These are phyloP conservation scores for Cordylochernes scorpioides DNA, from an alignment of 2,888 invertebrate species.

Conservation along the genomic window DNA sequence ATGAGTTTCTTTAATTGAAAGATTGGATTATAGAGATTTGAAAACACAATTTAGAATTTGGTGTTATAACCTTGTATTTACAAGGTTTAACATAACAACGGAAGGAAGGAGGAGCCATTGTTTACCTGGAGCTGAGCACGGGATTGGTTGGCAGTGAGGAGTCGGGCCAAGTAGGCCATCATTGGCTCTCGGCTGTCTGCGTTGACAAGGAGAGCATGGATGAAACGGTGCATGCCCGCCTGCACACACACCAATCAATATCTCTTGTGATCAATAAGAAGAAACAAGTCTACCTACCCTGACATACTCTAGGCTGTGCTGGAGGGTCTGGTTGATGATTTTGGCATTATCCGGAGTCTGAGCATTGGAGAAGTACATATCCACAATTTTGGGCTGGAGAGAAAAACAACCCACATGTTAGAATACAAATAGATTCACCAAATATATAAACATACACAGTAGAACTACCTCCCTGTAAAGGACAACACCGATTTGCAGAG, in stretches of 20 bases:
- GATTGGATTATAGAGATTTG: too few species aligned
- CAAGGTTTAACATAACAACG: too few species aligned
- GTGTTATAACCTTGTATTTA: too few species aligned
- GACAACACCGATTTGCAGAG: too few species aligned
- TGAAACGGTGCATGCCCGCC: constrained; percentile 34
- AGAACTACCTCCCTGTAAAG: too few species aligned
- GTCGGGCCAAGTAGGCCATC: constrained; percentile 45
- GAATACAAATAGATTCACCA: too few species aligned
- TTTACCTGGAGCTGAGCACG: constrained; percentile 52
- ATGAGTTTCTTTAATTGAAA: too few species aligned
- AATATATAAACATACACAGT: too few species aligned
- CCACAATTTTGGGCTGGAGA: constrained; percentile 35
- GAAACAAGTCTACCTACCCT: constrained; percentile 26
- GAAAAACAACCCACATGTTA: too few species aligned
- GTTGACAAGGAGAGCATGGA: constrained; percentile 57
- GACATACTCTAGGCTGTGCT: constrained; percentile 49
- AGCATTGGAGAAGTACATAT: constrained; percentile 32
- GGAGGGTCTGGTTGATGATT: constrained; percentile 35
- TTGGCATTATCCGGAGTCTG: constrained; percentile 18
- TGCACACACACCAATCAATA: constrained; percentile 4
- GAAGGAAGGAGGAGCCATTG: neutral
- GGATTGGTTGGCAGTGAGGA: constrained; percentile 54
- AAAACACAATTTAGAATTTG: too few species aligned
- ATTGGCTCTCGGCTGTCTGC: constrained; percentile 48
- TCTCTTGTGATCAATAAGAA: neutral